Percentiles rank a stretch among this genome's conserved stretches.
These are phyloP conservation scores for Merodon equestris DNA, from an alignment of 2,888 invertebrate genomes.

Conservation along the genomic window DNA sequence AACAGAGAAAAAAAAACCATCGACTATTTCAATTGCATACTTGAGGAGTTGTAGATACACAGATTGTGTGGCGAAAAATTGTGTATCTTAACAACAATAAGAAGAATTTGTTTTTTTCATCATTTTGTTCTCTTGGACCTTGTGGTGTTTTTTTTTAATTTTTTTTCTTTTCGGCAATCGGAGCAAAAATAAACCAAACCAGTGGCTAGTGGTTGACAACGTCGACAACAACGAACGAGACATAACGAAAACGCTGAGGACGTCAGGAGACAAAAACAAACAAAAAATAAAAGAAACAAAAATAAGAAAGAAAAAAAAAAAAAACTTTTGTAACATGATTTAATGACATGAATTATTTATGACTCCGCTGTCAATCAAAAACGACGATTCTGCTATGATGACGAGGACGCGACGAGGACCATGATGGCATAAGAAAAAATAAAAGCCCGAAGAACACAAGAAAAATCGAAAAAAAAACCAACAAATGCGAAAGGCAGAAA, in stretches of 20 bases:
- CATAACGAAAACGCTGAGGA: constrained; percentile 54
- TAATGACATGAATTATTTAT: constrained; percentile 80
- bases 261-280: constrained; percentile 49
- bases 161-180: constrained; percentile 50
- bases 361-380: constrained; percentile 79
- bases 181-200: constrained; percentile 61
- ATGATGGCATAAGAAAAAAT: constrained; percentile 51
- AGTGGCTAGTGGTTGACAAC: constrained; percentile 30
- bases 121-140: constrained; percentile 23
- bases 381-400: constrained; percentile 79
- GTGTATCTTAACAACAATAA: constrained; percentile 65
- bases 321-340: constrained; percentile 79
- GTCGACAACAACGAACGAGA: constrained; percentile 37
- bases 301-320: constrained; percentile 52
- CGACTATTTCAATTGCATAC: constrained; percentile 12
- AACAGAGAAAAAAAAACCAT: constrained; percentile 25
- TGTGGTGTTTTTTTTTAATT: constrained; percentile 39
- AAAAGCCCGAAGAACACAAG: constrained; percentile 46
- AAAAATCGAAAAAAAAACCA: too few species aligned
- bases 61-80: constrained; percentile 36
- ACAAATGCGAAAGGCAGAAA: constrained; percentile 43
- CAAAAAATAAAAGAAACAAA: constrained; percentile 68
- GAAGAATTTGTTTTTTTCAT: constrained; percentile 46
- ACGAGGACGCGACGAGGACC: constrained; percentile 73
- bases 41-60: constrained; percentile 34